These are phyloP conservation scores for Hymenopus coronatus DNA, from an alignment of 2,888 invertebrate genomes.

Conservation along the genomic window DNA sequence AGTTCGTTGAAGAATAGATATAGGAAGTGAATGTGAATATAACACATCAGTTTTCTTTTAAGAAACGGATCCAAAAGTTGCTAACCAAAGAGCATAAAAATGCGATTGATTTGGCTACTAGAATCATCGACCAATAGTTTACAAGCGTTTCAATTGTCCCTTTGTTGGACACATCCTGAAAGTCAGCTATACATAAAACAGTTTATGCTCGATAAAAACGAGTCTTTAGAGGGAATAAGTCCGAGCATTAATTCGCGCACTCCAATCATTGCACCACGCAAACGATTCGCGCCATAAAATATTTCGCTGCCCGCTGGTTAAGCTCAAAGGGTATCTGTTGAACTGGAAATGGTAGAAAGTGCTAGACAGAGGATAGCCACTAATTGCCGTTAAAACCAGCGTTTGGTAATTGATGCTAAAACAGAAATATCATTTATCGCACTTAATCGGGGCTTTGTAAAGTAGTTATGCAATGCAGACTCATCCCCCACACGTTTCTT, in stretches of 20 bases:
- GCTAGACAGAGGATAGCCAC: not conserved
- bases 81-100: too few relatives aligned
- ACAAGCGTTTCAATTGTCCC: too few relatives aligned
- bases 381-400: not conserved
- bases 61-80: too few relatives aligned
- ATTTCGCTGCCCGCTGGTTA: not conserved
- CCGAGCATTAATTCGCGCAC: not conserved
- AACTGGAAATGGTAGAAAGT: not conserved
- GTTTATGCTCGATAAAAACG: not conserved
- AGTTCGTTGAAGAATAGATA: too few relatives aligned
- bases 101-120: too few relatives aligned
- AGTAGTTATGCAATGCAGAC: not conserved
- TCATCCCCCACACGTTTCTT: too few relatives aligned
- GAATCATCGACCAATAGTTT: too few relatives aligned
- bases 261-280: not conserved
- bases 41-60: too few relatives aligned
- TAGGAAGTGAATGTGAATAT: too few relatives aligned
- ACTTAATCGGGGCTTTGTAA: not conserved
- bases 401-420: not conserved
- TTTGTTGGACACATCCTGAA: not conserved
- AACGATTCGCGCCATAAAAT: not conserved
- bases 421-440: not conserved
- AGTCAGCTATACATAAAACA: not conserved
- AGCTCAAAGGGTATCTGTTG: not conserved
- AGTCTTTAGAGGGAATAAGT: not conserved